Evolutionary conservation across 2,888 invertebrate genomes (phyloP).

Genomic region (Mythimna ferrago): DNA sequence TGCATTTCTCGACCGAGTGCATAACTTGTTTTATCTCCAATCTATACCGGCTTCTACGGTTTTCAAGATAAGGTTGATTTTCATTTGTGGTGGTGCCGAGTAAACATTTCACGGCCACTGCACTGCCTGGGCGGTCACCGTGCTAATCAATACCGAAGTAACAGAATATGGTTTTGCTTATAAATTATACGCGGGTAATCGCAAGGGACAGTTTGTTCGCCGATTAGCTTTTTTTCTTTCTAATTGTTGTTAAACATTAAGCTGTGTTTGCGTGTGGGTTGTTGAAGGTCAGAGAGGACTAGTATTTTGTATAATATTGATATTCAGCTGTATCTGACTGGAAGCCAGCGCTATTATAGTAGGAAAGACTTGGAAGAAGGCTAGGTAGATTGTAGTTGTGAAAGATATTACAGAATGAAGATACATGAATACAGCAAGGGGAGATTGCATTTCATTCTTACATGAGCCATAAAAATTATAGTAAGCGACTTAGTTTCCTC

Average conservation of each 20-base stretch:
- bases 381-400: neutral
- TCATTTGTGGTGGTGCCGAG: conserved; percentile 48
- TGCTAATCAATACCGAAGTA: conserved; percentile 67
- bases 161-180: conserved; percentile 38
- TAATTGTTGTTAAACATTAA: neutral
- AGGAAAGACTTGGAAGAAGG: too few relatives aligned
- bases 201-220: conserved; percentile 15
- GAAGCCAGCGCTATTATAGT: too few relatives aligned
- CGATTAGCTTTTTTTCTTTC: conserved; percentile 18
- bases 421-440: neutral
- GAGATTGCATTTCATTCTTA: conserved; percentile 19
- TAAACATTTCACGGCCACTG: conserved; percentile 76
- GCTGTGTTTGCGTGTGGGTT: too few relatives aligned
- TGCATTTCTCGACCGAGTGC: conserved; percentile 70
- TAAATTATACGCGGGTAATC: conserved; percentile 34
- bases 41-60: conserved; percentile 50
- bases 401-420: neutral
- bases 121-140: conserved; percentile 67
- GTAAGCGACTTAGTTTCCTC: conserved; percentile 22
- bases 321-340: too few relatives aligned
- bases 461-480: neutral
- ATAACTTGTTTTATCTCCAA: conserved; percentile 43
- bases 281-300: too few relatives aligned
- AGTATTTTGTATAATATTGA: too few relatives aligned
- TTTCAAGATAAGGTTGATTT: conserved; percentile 56